Conservation (phyloP, 2,113 vertebrate species). For the Tinamus guttatus region DNA sequence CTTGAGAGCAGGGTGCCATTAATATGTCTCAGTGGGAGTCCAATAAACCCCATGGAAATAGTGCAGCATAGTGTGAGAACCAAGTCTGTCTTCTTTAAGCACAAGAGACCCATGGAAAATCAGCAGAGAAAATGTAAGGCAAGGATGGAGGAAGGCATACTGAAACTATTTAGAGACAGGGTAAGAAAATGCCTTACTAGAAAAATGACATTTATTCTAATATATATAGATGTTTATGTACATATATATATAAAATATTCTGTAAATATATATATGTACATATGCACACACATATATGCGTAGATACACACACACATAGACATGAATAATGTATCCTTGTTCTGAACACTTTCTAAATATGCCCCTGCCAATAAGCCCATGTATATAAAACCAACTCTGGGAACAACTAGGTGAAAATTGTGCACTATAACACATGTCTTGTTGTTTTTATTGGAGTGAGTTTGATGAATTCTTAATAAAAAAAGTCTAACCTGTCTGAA, state of each 20-base stretch:
- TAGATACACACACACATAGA: too few relatives aligned
- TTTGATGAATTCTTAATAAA: not conserved
- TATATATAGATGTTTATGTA: not conserved
- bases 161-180: not conserved
- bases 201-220: not conserved
- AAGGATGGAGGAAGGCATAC: not conserved
- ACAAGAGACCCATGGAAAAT: not conserved
- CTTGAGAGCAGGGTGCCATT: not conserved
- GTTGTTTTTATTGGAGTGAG: not conserved
- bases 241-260: not conserved
- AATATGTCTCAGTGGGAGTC: not conserved
- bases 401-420: not conserved
- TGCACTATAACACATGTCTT: not conserved
- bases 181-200: not conserved
- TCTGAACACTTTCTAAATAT: not conserved
- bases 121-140: not conserved
- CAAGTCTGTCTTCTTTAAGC: not conserved
- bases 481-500: not conserved
- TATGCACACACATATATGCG: not conserved
- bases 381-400: not conserved
- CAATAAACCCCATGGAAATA: not conserved
- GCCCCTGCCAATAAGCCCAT: rapidly evolving
- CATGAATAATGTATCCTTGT: not conserved
- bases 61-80: not conserved
- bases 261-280: too few relatives aligned